Evolutionary conservation across 2,888 invertebrate species (phyloP).

Genomic region (Osedax frankpressi): DNA sequence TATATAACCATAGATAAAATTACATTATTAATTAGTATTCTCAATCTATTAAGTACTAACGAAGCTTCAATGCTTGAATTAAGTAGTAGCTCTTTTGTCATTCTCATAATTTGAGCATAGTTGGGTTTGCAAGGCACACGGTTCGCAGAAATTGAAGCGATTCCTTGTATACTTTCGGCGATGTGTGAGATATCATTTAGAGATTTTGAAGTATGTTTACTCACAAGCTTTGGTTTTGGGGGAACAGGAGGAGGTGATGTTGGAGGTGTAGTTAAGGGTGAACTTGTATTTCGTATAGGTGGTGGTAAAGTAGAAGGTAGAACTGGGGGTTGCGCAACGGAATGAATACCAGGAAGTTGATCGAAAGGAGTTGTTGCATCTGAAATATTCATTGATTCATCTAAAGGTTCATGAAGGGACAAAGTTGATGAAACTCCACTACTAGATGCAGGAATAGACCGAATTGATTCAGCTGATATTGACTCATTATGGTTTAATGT

Average conservation of each 20-base stretch:
- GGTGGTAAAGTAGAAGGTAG: not conserved
- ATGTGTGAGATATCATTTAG: not conserved
- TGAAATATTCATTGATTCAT: not conserved
- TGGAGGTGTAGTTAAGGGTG: not conserved
- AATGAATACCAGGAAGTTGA: not conserved
- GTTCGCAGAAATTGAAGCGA: conserved; percentile 26
- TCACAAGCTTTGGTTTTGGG: not conserved
- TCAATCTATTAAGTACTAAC: conserved; percentile 41
- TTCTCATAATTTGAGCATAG: conserved; percentile 35
- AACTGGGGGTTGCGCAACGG: not conserved
- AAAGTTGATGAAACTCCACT: conserved; percentile 48
- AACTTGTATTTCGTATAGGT: not conserved
- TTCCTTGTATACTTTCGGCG: not conserved
- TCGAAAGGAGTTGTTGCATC: not conserved
- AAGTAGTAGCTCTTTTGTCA: conserved; percentile 42
- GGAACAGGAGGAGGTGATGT: not conserved
- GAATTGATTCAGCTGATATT: conserved; percentile 33
- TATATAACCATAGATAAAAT: too few species aligned
- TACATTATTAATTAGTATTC: too few species aligned
- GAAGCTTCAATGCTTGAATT: conserved; percentile 45
- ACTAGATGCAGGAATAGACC: conserved; percentile 44
- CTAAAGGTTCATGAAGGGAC: conserved; percentile 36
- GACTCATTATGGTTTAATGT: not conserved
- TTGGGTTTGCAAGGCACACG: conserved; percentile 28
- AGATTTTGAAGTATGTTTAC: not conserved